Evolutionary conservation across 2,113 vertebrate genomes (phyloP), one percentile per base, ranked within the genome.

Genomic region (Chlorocebus sabaeus): DNA sequence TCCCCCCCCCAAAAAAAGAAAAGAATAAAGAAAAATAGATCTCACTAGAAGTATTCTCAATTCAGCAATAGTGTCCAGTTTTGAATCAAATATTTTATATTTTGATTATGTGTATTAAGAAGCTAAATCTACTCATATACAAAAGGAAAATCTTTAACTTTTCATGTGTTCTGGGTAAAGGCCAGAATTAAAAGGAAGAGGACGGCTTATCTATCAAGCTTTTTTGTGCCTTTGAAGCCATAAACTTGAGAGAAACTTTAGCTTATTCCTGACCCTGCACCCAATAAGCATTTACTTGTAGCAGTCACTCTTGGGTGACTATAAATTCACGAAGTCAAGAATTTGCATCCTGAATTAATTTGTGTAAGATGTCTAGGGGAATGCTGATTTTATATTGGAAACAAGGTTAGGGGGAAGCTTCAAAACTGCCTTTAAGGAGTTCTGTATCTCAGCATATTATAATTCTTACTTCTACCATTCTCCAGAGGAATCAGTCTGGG

Each of bases 361-460:
- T 89, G 43, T 78, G 30, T 72, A 82, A 68, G 35, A n/a, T 59
- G 5, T 59, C 75, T 70, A 73, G 52, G 64, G 93, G 13, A 72
- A 57, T 72, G 22, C 45, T 78, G 61, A 96, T 94, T 97, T 97
- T 67, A 61, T 68, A 50, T 72, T 86, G 68, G 57, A 89, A 98
- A 96, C 57, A 73, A 97, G 50, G 32, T 92, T 95, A 93, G 61
- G 10, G 57, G 22, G 78, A 89, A 90, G 18, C 2, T 68, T 92
- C 48, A 30, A 50, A 91, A 84, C 40, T 18, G 50, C n/a, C 23
- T 73, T 70, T 88, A 16, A n/a, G n/a, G 68, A 93, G 79, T 92
- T 97, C 57, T 93, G 5, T 80, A 96, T 84, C 38, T 90, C 75
- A 80, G 55, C 55, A 73, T 0, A 17, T 96, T 98, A 11, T 96